phyloP scores from a whole-genome alignment of 1,140 invertebrate species.

The Alviniconcha marisindica region DNA sequence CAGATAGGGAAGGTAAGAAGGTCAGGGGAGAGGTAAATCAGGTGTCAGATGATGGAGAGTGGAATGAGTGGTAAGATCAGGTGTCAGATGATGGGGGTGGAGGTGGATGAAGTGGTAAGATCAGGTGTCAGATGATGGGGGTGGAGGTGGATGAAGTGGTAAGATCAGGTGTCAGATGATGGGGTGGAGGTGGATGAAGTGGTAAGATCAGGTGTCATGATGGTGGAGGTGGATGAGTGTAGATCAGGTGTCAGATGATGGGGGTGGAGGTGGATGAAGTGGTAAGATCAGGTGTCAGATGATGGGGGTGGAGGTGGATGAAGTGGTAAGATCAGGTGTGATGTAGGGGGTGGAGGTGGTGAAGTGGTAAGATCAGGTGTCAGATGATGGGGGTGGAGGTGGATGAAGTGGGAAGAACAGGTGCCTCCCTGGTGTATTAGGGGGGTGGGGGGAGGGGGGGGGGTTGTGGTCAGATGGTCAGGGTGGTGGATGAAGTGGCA shows the following conservation, averaged over 20 bases:
- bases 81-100: no score
- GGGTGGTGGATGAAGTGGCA: no score
- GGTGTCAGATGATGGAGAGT: constrained; percentile 90
- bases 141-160: constrained; percentile 80
- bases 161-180: constrained; percentile 88
- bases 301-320: no score
- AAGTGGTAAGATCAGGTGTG: no score
- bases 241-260: constrained; percentile 88
- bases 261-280: constrained; percentile 82
- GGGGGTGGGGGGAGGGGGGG: no score
- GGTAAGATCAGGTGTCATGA: constrained; percentile 85
- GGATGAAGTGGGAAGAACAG: constrained; percentile 77
- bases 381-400: constrained; percentile 87
- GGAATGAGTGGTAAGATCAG: no score
- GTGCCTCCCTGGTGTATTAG: no score
- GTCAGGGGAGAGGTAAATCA: no score
- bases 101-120: no score
- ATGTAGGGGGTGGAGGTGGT: no score
- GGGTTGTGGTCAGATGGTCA: no score
- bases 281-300: constrained; percentile 86
- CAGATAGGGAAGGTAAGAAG: constrained; percentile 85
- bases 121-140: constrained; percentile 89
- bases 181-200: constrained; percentile 80
- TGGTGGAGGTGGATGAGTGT: constrained; percentile 81
- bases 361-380: no score